Evolutionary conservation across 2,113 vertebrate genomes (phyloP).

Genomic region (Vombatus ursinus): DNA sequence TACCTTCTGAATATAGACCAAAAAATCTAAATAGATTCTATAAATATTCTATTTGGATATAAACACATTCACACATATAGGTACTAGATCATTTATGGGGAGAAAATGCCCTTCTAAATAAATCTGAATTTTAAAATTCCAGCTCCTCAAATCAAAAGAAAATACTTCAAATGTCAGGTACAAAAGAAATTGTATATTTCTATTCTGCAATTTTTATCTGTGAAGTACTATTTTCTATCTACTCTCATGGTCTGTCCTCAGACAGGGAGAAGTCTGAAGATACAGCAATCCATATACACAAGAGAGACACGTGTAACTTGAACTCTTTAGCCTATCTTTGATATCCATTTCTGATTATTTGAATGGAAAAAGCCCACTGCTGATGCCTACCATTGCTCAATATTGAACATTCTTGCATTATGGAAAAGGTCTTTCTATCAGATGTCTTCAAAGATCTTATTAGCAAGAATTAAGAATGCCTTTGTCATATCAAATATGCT

Average conservation of each 20-base stretch:
- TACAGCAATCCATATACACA: conserved; percentile 9
- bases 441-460: conserved; percentile 73
- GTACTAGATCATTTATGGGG: conserved; percentile 31
- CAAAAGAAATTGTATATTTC: background rate
- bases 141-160: conserved; percentile 48
- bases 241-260: conserved; percentile 62
- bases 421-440: conserved; percentile 73
- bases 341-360: conserved; percentile 34
- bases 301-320: background rate
- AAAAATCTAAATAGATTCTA: conserved; percentile 22
- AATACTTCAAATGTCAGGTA: background rate
- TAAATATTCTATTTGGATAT: conserved; percentile 32
- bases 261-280: conserved; percentile 45
- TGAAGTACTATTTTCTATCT: conserved; percentile 39
- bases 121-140: conserved; percentile 19
- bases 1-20: conserved; percentile 35
- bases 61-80: conserved; percentile 48
- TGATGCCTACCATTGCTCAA: background rate
- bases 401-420: conserved; percentile 13
- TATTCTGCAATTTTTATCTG: conserved; percentile 48
- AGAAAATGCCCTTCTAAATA: conserved; percentile 31
- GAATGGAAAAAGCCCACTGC: conserved; percentile 26
- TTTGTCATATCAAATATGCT: conserved; percentile 86
- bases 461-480: conserved; percentile 80
- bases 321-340: conserved; percentile 59